Evolutionary conservation across 1,140 invertebrate species (phyloP).

Genomic region (Danaus plexippus): DNA sequence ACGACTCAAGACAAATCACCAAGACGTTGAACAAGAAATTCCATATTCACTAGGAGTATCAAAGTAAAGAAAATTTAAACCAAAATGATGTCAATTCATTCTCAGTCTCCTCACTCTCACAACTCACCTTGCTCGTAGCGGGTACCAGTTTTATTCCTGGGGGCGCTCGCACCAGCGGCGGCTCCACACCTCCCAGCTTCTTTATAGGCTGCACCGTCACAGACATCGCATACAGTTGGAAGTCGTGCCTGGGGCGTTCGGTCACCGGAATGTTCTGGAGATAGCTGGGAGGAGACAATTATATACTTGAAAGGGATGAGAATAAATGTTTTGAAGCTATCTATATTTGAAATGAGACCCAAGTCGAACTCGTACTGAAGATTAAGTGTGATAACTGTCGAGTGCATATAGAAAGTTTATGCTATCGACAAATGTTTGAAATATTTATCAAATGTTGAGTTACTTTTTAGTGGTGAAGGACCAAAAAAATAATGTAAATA

Average conservation of each 20-base stretch:
- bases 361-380: too few species aligned
- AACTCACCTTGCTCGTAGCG: constrained; percentile 52
- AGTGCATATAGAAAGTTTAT: neutral
- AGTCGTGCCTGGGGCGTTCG: constrained; percentile 43
- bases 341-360: too few species aligned
- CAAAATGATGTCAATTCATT: too few species aligned
- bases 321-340: neutral
- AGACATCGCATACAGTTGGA: constrained; percentile 48
- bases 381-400: too few species aligned
- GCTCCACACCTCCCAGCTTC: constrained; percentile 35
- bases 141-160: constrained; percentile 44
- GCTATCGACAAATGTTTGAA: neutral
- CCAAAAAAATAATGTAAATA: too few species aligned
- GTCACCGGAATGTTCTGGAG: constrained; percentile 48
- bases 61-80: too few species aligned
- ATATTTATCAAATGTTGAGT: neutral
- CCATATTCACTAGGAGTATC: too few species aligned
- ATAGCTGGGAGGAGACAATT: constrained; percentile 29
- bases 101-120: too few species aligned
- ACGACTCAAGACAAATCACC: too few species aligned
- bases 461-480: neutral
- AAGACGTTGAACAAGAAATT: too few species aligned
- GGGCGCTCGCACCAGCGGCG: constrained; percentile 40
- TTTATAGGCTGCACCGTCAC: constrained; percentile 46
- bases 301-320: neutral